Evolutionary conservation across 1,140 invertebrate genomes (phyloP).

Genomic region (Himalopsyche phryganea): DNA sequence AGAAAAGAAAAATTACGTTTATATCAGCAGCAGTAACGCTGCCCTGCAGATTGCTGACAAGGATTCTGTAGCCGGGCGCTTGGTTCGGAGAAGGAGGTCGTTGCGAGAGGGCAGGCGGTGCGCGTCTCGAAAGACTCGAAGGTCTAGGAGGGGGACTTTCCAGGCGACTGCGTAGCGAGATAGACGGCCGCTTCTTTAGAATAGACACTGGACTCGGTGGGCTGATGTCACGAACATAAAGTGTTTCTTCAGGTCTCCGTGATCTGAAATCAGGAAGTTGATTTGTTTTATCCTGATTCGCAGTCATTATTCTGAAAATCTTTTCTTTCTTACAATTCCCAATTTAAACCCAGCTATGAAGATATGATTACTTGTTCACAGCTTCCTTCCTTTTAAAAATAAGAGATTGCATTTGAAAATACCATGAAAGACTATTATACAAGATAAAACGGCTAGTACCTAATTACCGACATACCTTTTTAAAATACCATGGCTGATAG

Average conservation of each 20-base stretch:
- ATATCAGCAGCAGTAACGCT: constrained; percentile 87
- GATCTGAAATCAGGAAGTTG: constrained; percentile 9
- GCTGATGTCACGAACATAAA: constrained; percentile 38
- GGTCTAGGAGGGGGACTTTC: constrained; percentile 3
- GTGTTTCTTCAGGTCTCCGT: constrained; percentile 10
- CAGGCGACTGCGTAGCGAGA: constrained; percentile 18
- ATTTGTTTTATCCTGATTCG: too few species aligned
- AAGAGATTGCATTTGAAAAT: too few species aligned
- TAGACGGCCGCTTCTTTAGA: constrained; percentile 49
- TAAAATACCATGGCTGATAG: constrained; percentile 16
- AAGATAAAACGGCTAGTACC: too few species aligned
- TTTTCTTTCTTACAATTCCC: too few species aligned
- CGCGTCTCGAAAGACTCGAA: neutral
- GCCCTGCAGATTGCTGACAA: constrained; percentile 82
- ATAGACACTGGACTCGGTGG: constrained; percentile 49
- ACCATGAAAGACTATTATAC: too few species aligned
- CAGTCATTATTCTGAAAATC: too few species aligned
- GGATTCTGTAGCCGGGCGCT: constrained; percentile 67
- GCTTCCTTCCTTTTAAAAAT: too few species aligned
- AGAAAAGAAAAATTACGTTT: constrained; percentile 54
- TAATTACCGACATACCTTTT: too few species aligned
- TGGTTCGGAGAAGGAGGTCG: constrained; percentile 7
- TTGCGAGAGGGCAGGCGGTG: neutral
- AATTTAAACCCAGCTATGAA: too few species aligned
- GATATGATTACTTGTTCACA: too few species aligned